phyloP scores from a whole-genome alignment of 2,113 vertebrate genomes.

The Chelonoidis abingdonii region DNA sequence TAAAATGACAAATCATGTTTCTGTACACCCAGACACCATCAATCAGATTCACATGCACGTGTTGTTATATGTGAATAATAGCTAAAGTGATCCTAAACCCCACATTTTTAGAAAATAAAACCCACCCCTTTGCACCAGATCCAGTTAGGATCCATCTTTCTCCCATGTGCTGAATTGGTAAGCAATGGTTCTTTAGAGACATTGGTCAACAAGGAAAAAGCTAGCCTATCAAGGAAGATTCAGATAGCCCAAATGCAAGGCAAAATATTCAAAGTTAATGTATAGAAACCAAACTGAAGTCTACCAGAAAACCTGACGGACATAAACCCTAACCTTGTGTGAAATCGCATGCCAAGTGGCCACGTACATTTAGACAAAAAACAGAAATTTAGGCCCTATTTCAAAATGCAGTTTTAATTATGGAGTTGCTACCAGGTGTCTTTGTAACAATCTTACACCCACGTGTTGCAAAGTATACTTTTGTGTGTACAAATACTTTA shows the following conservation, averaged over 20 bases:
- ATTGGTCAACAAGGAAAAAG: neutral
- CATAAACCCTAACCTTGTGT: neutral
- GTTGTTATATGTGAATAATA: neutral
- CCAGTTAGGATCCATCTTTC: neutral
- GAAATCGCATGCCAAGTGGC: neutral
- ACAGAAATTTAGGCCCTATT: neutral
- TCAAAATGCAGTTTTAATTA: neutral
- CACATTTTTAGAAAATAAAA: neutral
- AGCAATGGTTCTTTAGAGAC: neutral
- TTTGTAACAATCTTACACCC: neutral
- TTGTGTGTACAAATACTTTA: neutral
- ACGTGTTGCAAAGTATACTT: slow-evolving; percentile 14
- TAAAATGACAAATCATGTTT: neutral
- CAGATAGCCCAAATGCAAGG: neutral
- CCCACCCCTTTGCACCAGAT: neutral
- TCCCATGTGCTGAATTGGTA: neutral
- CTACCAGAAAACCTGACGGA: accelerated
- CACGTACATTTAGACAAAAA: neutral
- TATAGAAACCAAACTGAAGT: neutral
- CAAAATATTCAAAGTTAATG: neutral
- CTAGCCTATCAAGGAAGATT: neutral
- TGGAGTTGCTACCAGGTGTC: neutral
- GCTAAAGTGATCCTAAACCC: neutral
- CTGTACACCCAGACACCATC: neutral
- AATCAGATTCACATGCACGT: neutral